These are phyloP conservation scores for Caenorhabditis inopinata DNA, from an alignment of 1,140 invertebrate species.

Conservation along the genomic window DNA sequence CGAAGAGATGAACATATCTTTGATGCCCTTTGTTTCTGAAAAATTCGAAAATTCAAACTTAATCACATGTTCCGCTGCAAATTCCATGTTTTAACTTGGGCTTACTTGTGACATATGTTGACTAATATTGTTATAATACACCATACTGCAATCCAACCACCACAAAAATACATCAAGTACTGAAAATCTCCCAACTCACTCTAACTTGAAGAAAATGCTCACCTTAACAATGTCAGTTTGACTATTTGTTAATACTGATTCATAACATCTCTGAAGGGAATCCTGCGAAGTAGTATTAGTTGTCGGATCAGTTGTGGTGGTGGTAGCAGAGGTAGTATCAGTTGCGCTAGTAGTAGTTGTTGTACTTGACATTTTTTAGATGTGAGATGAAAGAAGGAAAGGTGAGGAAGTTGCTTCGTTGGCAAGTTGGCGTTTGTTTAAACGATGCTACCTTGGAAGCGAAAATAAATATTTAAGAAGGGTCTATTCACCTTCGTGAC, in stretches of 20 bases:
- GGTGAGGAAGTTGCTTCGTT: background rate
- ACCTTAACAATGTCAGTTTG: slow-evolving; percentile 31
- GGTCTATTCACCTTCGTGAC: background rate
- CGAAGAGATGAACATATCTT: slow-evolving; percentile 35
- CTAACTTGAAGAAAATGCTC: too few species aligned
- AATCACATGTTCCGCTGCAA: too few species aligned
- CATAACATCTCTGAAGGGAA: slow-evolving; percentile 23
- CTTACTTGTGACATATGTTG: slow-evolving; percentile 43
- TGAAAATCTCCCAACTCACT: background rate
- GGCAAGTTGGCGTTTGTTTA: slow-evolving; percentile 19
- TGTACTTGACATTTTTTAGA: background rate
- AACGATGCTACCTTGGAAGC: background rate
- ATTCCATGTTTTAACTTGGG: too few species aligned
- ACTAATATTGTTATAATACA: slow-evolving; percentile 34
- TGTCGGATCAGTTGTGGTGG: background rate
- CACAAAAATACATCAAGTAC: slow-evolving; percentile 18
- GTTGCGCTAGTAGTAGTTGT: background rate
- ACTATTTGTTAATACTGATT: background rate
- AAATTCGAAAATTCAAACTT: background rate
- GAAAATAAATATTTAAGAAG: background rate
- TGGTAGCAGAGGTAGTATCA: background rate
- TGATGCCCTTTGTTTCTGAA: slow-evolving; percentile 47
- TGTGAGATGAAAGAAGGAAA: background rate
- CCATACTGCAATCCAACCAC: slow-evolving; percentile 38
- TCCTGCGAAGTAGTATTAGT: background rate